phyloP scores from a whole-genome alignment of 2,888 invertebrate species.

The Rhagium mordax region DNA sequence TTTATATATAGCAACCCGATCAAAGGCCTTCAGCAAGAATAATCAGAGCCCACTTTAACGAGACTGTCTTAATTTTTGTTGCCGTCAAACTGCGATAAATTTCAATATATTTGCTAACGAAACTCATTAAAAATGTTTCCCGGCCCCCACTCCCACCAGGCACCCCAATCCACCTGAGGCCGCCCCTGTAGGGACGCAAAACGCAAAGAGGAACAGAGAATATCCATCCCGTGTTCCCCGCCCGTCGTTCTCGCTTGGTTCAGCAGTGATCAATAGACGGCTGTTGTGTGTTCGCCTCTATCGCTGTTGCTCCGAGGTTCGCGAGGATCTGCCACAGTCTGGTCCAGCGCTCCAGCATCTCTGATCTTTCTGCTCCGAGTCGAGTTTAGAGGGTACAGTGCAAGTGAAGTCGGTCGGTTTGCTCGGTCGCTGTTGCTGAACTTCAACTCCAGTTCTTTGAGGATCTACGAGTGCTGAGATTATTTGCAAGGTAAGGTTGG shows the following conservation, averaged over 20 bases:
- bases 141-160: neutral
- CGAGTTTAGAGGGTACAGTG: constrained; percentile 26
- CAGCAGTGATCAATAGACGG: constrained; percentile 41
- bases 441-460: neutral
- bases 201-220: constrained; percentile 28
- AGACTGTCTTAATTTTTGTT: neutral
- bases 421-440: constrained; percentile 3
- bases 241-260: constrained; percentile 24
- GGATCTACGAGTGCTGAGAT: neutral
- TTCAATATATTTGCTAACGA: constrained; percentile 10
- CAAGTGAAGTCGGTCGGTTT: constrained; percentile 28
- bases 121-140: constrained; percentile 16
- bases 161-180: constrained; percentile 11
- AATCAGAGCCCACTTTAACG: neutral
- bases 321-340: constrained; percentile 23
- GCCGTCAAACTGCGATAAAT: constrained; percentile 3
- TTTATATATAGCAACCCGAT: no score
- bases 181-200: constrained; percentile 24
- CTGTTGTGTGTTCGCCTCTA: constrained; percentile 17
- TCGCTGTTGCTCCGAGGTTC: constrained; percentile 1
- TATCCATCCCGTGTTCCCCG: constrained; percentile 30
- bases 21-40: no score
- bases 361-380: constrained; percentile 11
- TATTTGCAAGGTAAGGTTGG: constrained; percentile 10
- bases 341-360: constrained; percentile 35